Evolutionary conservation across 1,140 invertebrate genomes (phyloP).

Genomic region (Scaptomyza montana): DNA sequence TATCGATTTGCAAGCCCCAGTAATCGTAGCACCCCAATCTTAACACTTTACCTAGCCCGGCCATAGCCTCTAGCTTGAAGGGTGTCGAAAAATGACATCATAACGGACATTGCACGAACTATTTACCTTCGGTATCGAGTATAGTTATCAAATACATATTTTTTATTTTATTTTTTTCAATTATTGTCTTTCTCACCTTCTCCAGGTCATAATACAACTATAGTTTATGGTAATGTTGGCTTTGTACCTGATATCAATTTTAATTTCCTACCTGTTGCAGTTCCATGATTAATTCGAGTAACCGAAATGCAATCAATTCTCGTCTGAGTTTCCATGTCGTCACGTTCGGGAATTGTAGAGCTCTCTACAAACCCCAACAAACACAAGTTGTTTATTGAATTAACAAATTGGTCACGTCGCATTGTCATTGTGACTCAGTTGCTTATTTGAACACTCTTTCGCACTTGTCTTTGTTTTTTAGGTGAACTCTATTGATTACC

Average conservation of each 20-base stretch:
- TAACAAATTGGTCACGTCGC: slow-evolving; percentile 34
- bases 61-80: too few species aligned
- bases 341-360: slow-evolving; percentile 21
- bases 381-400: slow-evolving; percentile 9
- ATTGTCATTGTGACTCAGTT: slow-evolving; percentile 20
- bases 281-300: slow-evolving; percentile 4
- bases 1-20: too few species aligned
- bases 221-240: background rate
- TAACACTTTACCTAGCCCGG: too few species aligned
- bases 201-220: too few species aligned
- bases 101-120: too few species aligned
- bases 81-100: too few species aligned
- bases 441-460: background rate
- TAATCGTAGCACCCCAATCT: too few species aligned
- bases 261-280: slow-evolving; percentile 2
- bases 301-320: slow-evolving; percentile 21
- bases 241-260: background rate
- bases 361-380: too few species aligned
- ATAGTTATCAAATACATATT: too few species aligned
- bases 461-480: slow-evolving; percentile 1
- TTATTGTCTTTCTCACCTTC: too few species aligned
- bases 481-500: background rate
- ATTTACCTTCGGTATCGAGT: too few species aligned
- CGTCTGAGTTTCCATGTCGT: slow-evolving; percentile 12
- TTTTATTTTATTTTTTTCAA: too few species aligned